These are phyloP conservation scores for Tenthredo mesomela DNA, from an alignment of 2,888 invertebrate species.

Conservation along the genomic window DNA sequence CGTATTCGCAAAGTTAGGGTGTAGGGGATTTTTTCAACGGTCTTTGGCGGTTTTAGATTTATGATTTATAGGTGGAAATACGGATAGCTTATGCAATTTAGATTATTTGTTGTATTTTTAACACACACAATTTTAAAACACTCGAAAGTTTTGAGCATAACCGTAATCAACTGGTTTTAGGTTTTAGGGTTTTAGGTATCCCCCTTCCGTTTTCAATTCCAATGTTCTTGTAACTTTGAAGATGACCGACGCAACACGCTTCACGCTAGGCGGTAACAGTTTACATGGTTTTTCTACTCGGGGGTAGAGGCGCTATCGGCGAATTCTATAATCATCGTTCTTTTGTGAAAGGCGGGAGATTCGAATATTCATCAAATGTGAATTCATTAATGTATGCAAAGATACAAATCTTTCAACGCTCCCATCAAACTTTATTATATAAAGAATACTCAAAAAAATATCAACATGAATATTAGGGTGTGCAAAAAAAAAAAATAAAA, in stretches of 20 bases:
- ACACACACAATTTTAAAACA: constrained; percentile 33
- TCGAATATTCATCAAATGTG: neutral
- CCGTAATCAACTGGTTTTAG: constrained; percentile 22
- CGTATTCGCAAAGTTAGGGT: neutral
- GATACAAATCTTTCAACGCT: neutral
- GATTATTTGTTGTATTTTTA: neutral
- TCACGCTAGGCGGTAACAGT: neutral
- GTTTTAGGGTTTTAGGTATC: neutral
- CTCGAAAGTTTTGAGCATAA: constrained; percentile 8
- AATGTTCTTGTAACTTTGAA: neutral
- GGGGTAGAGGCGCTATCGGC: constrained; percentile 3
- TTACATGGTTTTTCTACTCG: neutral
- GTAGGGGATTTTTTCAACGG: neutral
- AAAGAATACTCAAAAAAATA: neutral
- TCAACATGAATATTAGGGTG: neutral
- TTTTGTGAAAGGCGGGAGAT: neutral
- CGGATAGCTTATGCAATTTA: neutral
- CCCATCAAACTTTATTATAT: neutral
- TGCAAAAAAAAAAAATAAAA: too few species aligned
- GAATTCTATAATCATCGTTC: neutral
- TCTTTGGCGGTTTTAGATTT: neutral
- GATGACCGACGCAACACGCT: neutral
- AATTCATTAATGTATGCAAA: neutral
- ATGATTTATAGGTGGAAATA: neutral
- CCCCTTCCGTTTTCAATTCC: constrained; percentile 52